Conservation (phyloP, 2,113 vertebrate genomes). For the Gallinago jamesoni region DNA sequence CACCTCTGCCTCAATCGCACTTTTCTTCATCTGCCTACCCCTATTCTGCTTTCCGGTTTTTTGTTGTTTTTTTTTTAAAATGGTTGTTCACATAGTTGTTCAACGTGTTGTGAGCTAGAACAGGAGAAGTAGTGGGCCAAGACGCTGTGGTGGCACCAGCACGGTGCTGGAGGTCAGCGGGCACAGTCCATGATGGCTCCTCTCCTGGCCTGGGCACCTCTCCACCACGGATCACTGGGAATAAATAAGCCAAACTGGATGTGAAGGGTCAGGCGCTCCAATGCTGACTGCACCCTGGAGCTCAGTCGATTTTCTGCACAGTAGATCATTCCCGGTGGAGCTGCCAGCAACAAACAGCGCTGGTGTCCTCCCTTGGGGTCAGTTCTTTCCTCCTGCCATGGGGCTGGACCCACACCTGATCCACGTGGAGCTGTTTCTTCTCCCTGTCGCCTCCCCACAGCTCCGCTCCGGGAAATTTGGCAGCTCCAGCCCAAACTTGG, state of each 20-base stretch:
- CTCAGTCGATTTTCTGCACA: not conserved
- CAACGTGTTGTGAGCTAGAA: not conserved
- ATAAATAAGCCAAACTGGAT: not conserved
- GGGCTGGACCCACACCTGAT: not conserved
- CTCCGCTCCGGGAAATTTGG: not conserved
- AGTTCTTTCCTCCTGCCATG: not conserved
- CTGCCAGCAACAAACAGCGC: not conserved
- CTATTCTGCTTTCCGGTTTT: not conserved
- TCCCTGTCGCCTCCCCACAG: not conserved
- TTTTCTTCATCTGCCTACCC: not conserved
- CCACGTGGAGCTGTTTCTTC: fast-evolving
- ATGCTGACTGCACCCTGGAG: fast-evolving
- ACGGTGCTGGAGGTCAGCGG: not conserved
- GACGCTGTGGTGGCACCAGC: fast-evolving
- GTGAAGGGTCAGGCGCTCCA: fast-evolving
- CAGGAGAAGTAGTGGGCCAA: not conserved
- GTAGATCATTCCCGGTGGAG: not conserved
- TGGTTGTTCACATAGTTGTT: not conserved
- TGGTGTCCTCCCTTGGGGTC: not conserved
- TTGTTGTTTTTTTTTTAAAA: not conserved
- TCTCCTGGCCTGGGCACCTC: not conserved
- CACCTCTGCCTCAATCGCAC: fast-evolving
- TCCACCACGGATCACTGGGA: fast-evolving
- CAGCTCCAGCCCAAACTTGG: not conserved
- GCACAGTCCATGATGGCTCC: not conserved